These are phyloP conservation scores for Vanessa cardui DNA, from an alignment of 2,888 invertebrate genomes.

Conservation along the genomic window DNA sequence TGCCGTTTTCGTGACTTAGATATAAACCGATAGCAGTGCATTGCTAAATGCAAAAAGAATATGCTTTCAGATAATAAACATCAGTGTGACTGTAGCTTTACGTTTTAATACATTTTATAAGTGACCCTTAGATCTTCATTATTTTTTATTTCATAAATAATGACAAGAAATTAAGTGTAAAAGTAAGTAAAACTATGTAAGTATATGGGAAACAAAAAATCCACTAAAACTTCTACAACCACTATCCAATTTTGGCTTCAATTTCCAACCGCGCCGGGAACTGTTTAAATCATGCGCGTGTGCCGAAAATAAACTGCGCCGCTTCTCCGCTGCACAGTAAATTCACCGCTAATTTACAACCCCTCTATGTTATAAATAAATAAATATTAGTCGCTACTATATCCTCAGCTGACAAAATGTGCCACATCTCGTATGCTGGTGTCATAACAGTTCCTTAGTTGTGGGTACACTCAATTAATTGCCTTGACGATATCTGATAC, in stretches of 20 bases:
- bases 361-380: constrained; percentile 79
- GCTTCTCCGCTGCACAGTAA: constrained; percentile 74
- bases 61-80: constrained; percentile 5
- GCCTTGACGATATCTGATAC: constrained; percentile 25
- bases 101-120: background rate
- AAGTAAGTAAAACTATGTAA: background rate
- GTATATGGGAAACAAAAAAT: constrained; percentile 44
- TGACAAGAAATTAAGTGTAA: background rate
- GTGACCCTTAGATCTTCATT: too few species aligned
- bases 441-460: constrained; percentile 77
- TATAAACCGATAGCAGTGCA: constrained; percentile 44
- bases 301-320: constrained; percentile 75
- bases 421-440: constrained; percentile 69
- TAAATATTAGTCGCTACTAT: constrained; percentile 73
- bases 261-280: constrained; percentile 60
- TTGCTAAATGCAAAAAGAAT: constrained; percentile 39
- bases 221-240: constrained; percentile 52
- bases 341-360: constrained; percentile 82
- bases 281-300: constrained; percentile 76
- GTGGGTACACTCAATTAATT: constrained; percentile 60
- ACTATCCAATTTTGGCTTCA: constrained; percentile 61
- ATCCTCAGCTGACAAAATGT: constrained; percentile 72
- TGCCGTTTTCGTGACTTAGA: constrained; percentile 72
- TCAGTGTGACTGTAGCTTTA: background rate
- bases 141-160: background rate